phyloP scores from a whole-genome alignment of 2,797 vertebrate species.

The Delichon dasypus region DNA sequence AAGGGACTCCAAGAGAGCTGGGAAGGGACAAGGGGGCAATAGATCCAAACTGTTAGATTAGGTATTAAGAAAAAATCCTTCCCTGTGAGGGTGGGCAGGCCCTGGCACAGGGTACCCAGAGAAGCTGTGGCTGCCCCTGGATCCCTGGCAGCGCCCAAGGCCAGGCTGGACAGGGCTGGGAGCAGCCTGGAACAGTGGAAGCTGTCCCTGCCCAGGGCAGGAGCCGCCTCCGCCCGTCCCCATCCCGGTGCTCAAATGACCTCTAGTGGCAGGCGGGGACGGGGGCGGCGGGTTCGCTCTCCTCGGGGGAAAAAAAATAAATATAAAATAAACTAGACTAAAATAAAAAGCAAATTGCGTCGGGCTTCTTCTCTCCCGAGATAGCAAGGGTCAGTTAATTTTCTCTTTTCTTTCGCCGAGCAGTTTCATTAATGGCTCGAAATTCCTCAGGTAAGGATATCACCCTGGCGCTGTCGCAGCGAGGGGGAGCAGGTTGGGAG shows the following conservation, averaged over 20 bases:
- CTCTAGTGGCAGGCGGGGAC: conserved; percentile 59
- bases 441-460: neutral
- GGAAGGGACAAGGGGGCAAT: neutral
- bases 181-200: rapidly evolving
- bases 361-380: neutral
- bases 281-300: neutral
- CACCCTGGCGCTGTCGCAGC: rapidly evolving
- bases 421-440: neutral
- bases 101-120: neutral
- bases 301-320: rapidly evolving
- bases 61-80: neutral
- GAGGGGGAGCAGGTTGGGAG: neutral
- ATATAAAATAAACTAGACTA: neutral
- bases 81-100: rapidly evolving
- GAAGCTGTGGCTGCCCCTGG: neutral
- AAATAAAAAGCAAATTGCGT: neutral
- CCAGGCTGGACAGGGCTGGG: rapidly evolving
- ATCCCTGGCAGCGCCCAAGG: neutral
- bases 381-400: neutral
- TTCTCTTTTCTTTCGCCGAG: neutral
- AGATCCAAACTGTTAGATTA: neutral
- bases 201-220: neutral
- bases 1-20: no score
- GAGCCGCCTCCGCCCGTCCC: neutral
- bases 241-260: conserved; percentile 55